phyloP scores from a whole-genome alignment of 2,888 invertebrate genomes.

The Napeogenes sylphis region DNA sequence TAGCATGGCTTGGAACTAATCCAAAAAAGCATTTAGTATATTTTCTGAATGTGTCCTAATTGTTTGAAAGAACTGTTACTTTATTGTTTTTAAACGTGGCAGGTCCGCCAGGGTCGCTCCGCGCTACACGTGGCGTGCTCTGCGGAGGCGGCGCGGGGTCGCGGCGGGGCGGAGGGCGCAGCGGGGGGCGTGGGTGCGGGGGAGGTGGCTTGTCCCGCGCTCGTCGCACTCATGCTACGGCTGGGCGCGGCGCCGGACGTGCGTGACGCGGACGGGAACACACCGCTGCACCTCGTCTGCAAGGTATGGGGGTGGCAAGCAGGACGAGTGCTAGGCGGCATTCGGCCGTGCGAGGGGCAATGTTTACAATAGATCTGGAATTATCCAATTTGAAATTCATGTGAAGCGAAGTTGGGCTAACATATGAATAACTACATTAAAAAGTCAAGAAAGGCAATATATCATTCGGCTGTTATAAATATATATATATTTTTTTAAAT shows the following conservation, averaged over 20 bases:
- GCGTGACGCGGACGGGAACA: conserved; percentile 89
- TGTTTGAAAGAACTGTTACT: no score
- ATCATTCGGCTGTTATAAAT: no score
- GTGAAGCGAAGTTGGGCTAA: no score
- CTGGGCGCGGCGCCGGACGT: conserved; percentile 91
- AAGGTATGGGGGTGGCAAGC: conserved; percentile 62
- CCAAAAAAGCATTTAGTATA: no score
- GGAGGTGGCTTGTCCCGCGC: conserved; percentile 70
- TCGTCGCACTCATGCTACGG: conserved; percentile 84
- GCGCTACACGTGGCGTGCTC: conserved; percentile 91
- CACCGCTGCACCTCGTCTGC: conserved; percentile 91
- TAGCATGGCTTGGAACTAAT: no score
- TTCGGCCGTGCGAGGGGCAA: no score
- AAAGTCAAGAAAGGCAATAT: no score
- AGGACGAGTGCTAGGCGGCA: neutral
- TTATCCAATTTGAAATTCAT: no score
- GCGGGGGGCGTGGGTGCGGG: conserved; percentile 85
- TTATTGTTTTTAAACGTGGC: conserved; percentile 4
- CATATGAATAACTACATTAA: no score
- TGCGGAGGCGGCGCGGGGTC: conserved; percentile 81
- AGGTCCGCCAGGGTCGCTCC: conserved; percentile 82
- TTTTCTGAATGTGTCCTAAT: no score
- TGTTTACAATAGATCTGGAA: no score
- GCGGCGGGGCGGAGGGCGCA: conserved; percentile 78
- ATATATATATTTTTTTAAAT: no score